Evolutionary conservation across 1,140 invertebrate genomes (phyloP), one percentile per base, ranked within the genome.

Genomic region (Steinernema feltiae): DNA sequence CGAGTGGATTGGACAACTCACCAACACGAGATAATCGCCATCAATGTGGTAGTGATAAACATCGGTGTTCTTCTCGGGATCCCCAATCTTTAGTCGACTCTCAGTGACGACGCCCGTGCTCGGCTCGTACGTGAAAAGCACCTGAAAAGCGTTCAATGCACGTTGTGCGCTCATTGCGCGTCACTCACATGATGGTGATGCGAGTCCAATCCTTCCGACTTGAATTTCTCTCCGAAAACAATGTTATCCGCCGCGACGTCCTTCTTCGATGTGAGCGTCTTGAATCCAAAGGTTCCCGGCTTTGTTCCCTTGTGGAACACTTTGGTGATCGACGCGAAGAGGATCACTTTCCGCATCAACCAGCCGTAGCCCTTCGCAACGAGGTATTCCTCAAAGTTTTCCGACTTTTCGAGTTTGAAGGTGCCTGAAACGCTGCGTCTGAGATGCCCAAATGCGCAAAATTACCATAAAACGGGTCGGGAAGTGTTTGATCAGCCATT

Each of bases 291-390:
- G 18, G 12, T 72, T 31, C 71, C 75, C 17, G 75, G 69, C 71
- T 74, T 63, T 27, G 31, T 17, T 41, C 70, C 74, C 30, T 77
- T 71, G 70, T 75, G 46, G 71, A 86, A 81, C 17, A 80, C 70
- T 53, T 85, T 85, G 0, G 84, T 87, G 48, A 85, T 75, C 2
- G 79, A 76, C 7, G 79, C 69, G 35, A 87, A 72, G 24, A 78
- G 74, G 77, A 85, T 85, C 79, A 86, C 76, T 77, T 85, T 86
- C 21, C 84, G 75, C 1, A 86, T 32, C 53, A 85, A 69, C 85
- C 85, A 85, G 74, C 84, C 83, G 48, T 79, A 79, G 48, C 78
- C 76, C 3, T 71, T 63, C 3, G 53, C 53, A 12, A 27, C 53
- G 3, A 63, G 24, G 24, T 63, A 63, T 3, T 63, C 53, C 53